Evolutionary conservation across 2,888 invertebrate species (phyloP).

Genomic region (Clusia tigrina): DNA sequence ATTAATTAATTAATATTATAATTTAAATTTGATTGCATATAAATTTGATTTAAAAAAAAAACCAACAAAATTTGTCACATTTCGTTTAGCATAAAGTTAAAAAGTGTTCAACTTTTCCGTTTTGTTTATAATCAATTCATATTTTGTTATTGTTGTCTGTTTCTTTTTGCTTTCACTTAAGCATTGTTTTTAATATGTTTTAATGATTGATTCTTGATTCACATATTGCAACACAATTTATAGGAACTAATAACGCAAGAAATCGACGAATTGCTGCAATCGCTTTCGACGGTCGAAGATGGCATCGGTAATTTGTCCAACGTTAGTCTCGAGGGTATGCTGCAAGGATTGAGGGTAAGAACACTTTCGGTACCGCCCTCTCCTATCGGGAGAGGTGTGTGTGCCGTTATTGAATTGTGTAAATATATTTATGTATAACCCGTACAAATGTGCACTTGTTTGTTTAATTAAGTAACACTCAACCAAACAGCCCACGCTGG

Average conservation of each 20-base stretch:
- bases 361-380: background rate
- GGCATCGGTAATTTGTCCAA: slow-evolving; percentile 74
- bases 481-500: too few species aligned
- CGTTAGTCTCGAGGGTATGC: slow-evolving; percentile 77
- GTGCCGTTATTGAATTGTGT: background rate
- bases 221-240: slow-evolving; percentile 33
- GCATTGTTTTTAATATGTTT: background rate
- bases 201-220: slow-evolving; percentile 17
- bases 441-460: too few species aligned
- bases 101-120: background rate
- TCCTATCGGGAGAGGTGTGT: too few species aligned
- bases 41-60: background rate
- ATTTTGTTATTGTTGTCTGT: background rate
- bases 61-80: background rate
- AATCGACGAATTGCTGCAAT: slow-evolving; percentile 75
- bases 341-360: slow-evolving; percentile 75
- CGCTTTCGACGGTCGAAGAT: slow-evolving; percentile 73
- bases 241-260: slow-evolving; percentile 73
- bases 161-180: background rate
- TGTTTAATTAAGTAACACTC: too few species aligned
- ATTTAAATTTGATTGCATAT: too few species aligned
- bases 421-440: too few species aligned
- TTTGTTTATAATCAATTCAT: background rate
- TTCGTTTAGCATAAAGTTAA: background rate
- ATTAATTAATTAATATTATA: too few species aligned